phyloP scores from a whole-genome alignment of 2,888 invertebrate genomes.

The Ormyrus rosae region DNA sequence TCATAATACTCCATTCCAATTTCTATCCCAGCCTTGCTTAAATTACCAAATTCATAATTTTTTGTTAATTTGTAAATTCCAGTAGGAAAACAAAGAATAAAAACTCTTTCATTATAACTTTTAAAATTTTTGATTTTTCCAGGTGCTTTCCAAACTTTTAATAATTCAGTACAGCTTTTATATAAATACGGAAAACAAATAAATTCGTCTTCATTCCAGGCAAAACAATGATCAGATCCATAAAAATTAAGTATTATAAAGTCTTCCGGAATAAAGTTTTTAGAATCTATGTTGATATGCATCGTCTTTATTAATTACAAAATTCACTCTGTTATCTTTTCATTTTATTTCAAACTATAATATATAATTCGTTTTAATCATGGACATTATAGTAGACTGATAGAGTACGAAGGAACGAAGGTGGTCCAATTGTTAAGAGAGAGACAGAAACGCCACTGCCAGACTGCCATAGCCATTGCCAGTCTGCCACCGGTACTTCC shows the following conservation, averaged over 20 bases:
- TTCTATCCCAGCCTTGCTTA: constrained; percentile 66
- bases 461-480: too few relatives aligned
- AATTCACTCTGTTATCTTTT: neutral
- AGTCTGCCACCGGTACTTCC: too few relatives aligned
- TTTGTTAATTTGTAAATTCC: constrained; percentile 68
- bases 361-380: too few relatives aligned
- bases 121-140: constrained; percentile 63
- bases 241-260: constrained; percentile 68
- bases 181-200: constrained; percentile 62
- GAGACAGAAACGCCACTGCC: too few relatives aligned
- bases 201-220: constrained; percentile 65
- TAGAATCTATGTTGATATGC: constrained; percentile 55
- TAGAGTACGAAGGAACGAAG: too few relatives aligned
- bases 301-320: constrained; percentile 46
- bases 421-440: too few relatives aligned
- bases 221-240: constrained; percentile 65
- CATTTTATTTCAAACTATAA: too few relatives aligned
- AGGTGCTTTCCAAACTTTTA: constrained; percentile 62
- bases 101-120: constrained; percentile 64
- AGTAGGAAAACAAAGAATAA: constrained; percentile 65
- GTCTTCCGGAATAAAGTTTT: constrained; percentile 60
- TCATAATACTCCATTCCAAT: constrained; percentile 64
- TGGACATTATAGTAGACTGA: too few relatives aligned
- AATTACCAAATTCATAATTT: constrained; percentile 59
- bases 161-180: constrained; percentile 31